Base-by-base conservation (phyloP, 2,888 invertebrate genomes). In the Nesidiocoris tenuis region DNA sequence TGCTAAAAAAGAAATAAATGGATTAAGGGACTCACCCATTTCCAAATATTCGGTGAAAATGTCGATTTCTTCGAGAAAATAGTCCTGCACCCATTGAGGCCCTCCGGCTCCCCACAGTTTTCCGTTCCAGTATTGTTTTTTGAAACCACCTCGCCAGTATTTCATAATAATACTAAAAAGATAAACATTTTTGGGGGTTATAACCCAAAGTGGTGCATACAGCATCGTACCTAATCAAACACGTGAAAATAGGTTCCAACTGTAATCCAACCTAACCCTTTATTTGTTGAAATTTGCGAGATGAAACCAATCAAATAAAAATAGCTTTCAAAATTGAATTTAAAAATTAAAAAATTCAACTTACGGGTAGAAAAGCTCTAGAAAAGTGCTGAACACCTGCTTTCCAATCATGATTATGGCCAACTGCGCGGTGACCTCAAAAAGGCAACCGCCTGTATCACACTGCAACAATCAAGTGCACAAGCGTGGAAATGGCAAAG, bases 351-450 rank as follows among this genome's bases (percentile, higher is more conserved):
- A n/a, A 39, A 39, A 7, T 39, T 59, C 3, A 23, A 79, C 80
- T 76, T 83, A 88, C 86, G 97, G 96, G 85, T 93, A 87, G 78
- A 93, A 82, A 87, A 96, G 93, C 86, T 98, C 97, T 64, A 96
- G 86, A 24, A 94, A 86, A 7, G 94, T 92, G 85, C 95, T 95
- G 85, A 96, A 90, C 67, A 94, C 90, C 85, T 97, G 97, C 84
- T 97, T 97, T 76, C 97, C 98, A 68, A 96, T 88, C 96, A 98
- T 97, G 79, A 98, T 96, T 82, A 97, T 96, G 64, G 92, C 92
- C 78, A 98, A 85, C 83, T 98, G 97, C 82, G 98, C 95, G 79
- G 95, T 94, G 9, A 98, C 86, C 85, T 98, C 98, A 79, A 95
- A 90, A 64, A 98, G 87, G 82, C 97, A 98, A 1, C 97, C 96